phyloP scores from a whole-genome alignment of 1,140 invertebrate species.

The Saccostrea echinata region DNA sequence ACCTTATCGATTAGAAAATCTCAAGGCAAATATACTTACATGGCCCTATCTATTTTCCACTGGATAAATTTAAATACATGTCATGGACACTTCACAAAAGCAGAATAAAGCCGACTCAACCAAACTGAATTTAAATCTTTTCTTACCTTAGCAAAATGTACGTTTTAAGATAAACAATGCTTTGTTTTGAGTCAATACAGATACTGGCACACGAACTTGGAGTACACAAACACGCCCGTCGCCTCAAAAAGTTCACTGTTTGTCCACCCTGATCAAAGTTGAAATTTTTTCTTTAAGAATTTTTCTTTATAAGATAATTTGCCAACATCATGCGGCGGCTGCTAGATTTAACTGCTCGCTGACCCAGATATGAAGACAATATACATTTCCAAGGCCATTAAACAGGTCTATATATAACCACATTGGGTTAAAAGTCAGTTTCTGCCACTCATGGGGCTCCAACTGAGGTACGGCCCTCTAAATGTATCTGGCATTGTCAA shows the following conservation, averaged over 20 bases:
- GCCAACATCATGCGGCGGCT: background rate
- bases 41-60: background rate
- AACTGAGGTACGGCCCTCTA: background rate
- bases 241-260: background rate
- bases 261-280: background rate
- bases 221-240: background rate
- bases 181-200: background rate
- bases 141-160: background rate
- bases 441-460: background rate
- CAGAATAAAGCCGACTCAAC: background rate
- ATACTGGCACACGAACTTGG: background rate
- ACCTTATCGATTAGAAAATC: background rate
- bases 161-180: background rate
- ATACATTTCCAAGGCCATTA: background rate
- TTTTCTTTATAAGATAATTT: background rate
- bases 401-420: background rate
- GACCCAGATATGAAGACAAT: slow-evolving; percentile 21
- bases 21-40: background rate
- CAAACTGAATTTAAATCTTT: background rate
- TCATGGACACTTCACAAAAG: background rate
- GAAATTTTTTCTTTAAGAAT: background rate
- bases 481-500: background rate
- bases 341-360: slow-evolving; percentile 11
- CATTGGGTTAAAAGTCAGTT: background rate
- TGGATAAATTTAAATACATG: background rate